Percentiles rank a stretch among this genome's conserved stretches.
Evolutionary conservation across 2,113 vertebrate genomes (phyloP).

Genomic region (Cavia porcellus): DNA sequence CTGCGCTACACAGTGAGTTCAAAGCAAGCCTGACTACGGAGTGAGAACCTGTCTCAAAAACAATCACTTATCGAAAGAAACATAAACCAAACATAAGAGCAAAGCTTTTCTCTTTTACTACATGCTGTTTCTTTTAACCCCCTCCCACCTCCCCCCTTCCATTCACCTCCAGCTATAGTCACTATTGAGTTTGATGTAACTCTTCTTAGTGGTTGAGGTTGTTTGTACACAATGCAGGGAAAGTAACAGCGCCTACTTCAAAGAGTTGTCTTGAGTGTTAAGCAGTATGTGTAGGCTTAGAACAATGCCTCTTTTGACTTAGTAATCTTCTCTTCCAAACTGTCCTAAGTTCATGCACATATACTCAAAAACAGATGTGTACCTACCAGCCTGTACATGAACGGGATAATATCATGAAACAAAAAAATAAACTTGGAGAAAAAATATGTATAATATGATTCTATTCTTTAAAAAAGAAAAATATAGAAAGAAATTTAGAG

Average conservation of each 20-base stretch:
- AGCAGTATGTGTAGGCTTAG: not conserved
- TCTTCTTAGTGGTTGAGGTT: not conserved
- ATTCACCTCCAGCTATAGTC: not conserved
- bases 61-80: not conserved
- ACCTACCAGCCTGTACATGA: not conserved
- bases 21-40: not conserved
- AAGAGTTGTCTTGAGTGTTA: not conserved
- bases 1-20: not conserved
- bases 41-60: not conserved
- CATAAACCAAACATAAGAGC: not conserved
- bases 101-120: not conserved
- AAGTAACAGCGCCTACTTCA: not conserved
- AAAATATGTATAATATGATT: constrained; percentile 6
- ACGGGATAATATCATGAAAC: not conserved
- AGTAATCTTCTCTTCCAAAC: not conserved
- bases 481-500: not conserved
- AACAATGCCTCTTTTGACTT: not conserved
- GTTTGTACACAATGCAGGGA: not conserved
- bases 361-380: not conserved
- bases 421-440: not conserved
- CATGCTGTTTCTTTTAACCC: not conserved
- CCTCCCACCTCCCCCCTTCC: not conserved
- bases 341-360: not conserved
- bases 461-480: not conserved
- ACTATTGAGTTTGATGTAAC: not conserved